Conservation (phyloP, 2,888 invertebrate species). For the Eupithecia centaureata region DNA sequence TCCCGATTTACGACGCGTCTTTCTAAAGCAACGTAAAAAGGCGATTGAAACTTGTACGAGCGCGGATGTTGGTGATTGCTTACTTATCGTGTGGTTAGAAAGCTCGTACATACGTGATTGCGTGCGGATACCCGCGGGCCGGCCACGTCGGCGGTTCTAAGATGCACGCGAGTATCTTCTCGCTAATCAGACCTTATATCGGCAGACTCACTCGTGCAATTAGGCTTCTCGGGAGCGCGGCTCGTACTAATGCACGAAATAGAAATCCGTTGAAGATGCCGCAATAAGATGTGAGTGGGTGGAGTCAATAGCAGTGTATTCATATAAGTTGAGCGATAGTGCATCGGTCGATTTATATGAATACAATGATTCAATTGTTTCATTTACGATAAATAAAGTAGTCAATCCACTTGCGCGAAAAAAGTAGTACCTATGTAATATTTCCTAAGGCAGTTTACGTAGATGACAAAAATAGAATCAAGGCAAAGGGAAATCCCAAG, state of each 20-base stretch:
- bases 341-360: constrained; percentile 1
- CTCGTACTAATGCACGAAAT: constrained; percentile 48
- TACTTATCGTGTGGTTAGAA: constrained; percentile 46
- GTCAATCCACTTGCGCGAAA: background rate
- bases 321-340: no score
- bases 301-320: constrained; percentile 18
- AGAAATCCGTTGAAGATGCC: constrained; percentile 40
- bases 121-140: constrained; percentile 58
- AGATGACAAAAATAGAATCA: constrained; percentile 24
- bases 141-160: constrained; percentile 62
- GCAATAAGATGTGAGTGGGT: constrained; percentile 21
- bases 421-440: background rate
- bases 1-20: constrained; percentile 57
- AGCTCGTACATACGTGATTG: constrained; percentile 64
- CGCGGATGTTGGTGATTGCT: constrained; percentile 23
- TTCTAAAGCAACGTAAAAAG: constrained; percentile 40
- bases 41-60: constrained; percentile 38
- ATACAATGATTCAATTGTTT: background rate
- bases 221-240: constrained; percentile 71
- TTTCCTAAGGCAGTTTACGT: background rate
- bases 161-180: constrained; percentile 73
- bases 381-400: background rate
- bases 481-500: constrained; percentile 32
- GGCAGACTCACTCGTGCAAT: constrained; percentile 68
- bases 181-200: constrained; percentile 74